Evolutionary conservation across 2,888 invertebrate genomes (phyloP).

Genomic region (Lepidochrysops patricia): DNA sequence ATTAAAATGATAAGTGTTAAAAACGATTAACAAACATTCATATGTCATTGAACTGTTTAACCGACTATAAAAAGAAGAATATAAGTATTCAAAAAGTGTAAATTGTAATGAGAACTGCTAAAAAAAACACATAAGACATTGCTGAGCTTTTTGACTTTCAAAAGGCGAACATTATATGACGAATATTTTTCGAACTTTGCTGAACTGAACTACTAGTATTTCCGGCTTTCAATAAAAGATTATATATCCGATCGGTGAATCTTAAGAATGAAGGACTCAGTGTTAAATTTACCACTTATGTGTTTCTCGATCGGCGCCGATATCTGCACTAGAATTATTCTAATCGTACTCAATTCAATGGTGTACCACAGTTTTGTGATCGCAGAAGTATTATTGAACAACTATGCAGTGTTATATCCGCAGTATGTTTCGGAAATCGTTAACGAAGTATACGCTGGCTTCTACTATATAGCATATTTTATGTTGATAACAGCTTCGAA

Average conservation of each 20-base stretch:
- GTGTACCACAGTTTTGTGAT: constrained; percentile 57
- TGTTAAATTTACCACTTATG: constrained; percentile 17
- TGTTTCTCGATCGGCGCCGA: constrained; percentile 45
- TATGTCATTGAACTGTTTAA: too few relatives aligned
- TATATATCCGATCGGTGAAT: not conserved
- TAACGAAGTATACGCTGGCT: constrained; percentile 26
- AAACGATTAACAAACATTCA: too few relatives aligned
- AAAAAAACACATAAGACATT: too few relatives aligned
- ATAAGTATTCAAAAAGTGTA: too few relatives aligned
- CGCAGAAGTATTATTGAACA: constrained; percentile 55
- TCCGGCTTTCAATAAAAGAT: not conserved
- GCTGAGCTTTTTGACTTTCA: too few relatives aligned
- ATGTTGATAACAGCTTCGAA: constrained; percentile 33
- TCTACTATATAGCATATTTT: constrained; percentile 26
- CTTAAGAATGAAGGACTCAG: constrained; percentile 17
- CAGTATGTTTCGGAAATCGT: constrained; percentile 44
- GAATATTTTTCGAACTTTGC: not conserved
- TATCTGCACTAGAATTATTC: constrained; percentile 41
- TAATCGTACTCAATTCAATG: constrained; percentile 49
- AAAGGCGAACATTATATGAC: too few relatives aligned
- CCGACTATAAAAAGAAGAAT: too few relatives aligned
- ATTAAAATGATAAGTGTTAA: too few relatives aligned
- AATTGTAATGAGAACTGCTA: too few relatives aligned
- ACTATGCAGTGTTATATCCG: constrained; percentile 50
- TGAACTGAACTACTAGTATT: too few relatives aligned